phyloP scores from a whole-genome alignment of 2,113 vertebrate species.

The Bettongia penicillata region DNA sequence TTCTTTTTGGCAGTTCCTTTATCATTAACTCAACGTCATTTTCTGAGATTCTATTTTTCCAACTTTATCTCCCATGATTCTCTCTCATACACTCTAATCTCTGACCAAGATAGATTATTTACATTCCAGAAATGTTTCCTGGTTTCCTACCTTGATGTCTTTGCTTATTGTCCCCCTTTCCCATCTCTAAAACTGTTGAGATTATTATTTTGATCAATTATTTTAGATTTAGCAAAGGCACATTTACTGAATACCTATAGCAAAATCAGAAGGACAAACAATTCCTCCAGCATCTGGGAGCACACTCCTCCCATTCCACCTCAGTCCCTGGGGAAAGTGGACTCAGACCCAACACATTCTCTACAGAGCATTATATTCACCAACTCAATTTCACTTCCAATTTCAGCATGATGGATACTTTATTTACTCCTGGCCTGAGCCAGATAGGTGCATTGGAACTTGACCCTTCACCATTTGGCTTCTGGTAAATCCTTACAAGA shows the following conservation, averaged over 20 bases:
- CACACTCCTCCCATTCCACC: neutral
- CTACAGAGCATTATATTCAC: neutral
- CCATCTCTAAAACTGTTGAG: no score
- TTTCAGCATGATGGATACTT: neutral
- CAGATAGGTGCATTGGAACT: neutral
- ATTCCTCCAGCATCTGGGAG: neutral
- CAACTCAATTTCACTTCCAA: neutral
- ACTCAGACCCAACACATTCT: neutral
- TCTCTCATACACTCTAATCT: neutral
- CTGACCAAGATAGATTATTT: neutral
- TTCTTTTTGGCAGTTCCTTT: neutral
- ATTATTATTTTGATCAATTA: neutral
- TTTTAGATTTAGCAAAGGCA: neutral
- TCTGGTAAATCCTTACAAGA: neutral
- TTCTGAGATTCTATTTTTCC: neutral
- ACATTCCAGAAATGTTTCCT: neutral
- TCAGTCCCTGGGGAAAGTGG: neutral
- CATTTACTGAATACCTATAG: neutral
- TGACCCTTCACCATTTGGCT: no score
- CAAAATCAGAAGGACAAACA: neutral
- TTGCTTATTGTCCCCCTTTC: neutral
- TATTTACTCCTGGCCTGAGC: neutral
- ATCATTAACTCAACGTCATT: neutral
- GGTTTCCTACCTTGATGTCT: neutral
- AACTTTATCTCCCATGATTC: neutral